Evolutionary conservation across 2,888 invertebrate genomes (phyloP), one percentile per base, ranked within the genome.

Genomic region (Mellilla xanthometata): DNA sequence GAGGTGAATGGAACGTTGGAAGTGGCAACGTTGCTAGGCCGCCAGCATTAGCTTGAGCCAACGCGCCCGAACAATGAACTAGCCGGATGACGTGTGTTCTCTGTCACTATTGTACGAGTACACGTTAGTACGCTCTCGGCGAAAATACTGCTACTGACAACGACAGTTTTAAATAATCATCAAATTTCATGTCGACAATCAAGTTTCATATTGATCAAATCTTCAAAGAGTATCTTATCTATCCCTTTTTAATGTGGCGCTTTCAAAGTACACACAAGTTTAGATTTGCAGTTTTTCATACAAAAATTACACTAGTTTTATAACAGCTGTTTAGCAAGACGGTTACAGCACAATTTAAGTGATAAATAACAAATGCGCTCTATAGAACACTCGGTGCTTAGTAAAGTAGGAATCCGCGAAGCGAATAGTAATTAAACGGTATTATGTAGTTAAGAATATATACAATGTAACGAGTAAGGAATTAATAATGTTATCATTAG

Each of bases 61-160:
- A 76, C 78, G 74, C 74, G 72, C 76, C 65, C 78, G 86, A 87
- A 87, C 88, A 88, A 88, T 87, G 81, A 88, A 85, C 86, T 73
- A 81, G 72, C 61, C 69, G 71, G 72, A 66, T 81, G 82, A 82
- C 82, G 82, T 71, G 63, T 60, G 62, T 58, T 60, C 57, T 62
- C 59, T 71, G 68, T 72, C 70, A 74, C 68, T 67, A 59, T 63
- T 61, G 62, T 65, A 61, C 63, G 64, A 45, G 49, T 51, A 60
- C 63, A 65, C 48, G 49, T 51, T 33, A 22, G 30, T 42, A 49
- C 38, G 48, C 38, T 54, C 49, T 57, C 44, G 42, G 26, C 49
- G 33, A 41, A 23, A 43, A 27, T n/a, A n/a, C n/a, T n/a, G n/a
- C n/a, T n/a, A n/a, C n/a, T n/a, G n/a, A n/a, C n/a, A n/a, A n/a